These are phyloP conservation scores for Philonicus albiceps DNA, from an alignment of 2,888 invertebrate genomes.

Conservation along the genomic window DNA sequence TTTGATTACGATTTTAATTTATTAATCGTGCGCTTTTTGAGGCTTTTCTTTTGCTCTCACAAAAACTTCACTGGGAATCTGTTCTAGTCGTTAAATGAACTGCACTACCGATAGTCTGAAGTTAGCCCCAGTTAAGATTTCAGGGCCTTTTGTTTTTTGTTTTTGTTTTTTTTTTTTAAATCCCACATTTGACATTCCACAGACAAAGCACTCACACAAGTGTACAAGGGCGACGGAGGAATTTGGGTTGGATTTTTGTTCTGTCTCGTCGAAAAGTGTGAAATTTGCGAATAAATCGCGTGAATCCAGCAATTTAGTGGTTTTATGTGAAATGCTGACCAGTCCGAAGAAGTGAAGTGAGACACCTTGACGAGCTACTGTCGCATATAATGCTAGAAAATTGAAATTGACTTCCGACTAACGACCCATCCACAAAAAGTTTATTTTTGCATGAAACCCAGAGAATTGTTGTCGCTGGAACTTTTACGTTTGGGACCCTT, in stretches of 20 bases:
- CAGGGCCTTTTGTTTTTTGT: no score
- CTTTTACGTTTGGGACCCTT: not conserved
- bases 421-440: not conserved
- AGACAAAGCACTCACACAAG: not conserved
- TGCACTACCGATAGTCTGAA: not conserved
- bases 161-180: no score
- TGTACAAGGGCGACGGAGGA: not conserved
- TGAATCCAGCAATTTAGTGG: not conserved
- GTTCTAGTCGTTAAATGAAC: not conserved
- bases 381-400: not conserved
- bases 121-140: not conserved
- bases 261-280: not conserved
- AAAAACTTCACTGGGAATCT: not conserved
- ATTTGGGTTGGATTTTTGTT: not conserved
- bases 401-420: not conserved
- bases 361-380: not conserved
- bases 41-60: no score
- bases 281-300: not conserved
- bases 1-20: no score
- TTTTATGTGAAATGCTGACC: not conserved
- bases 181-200: not conserved
- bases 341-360: not conserved
- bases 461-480: not conserved
- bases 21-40: no score
- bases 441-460: not conserved